These are phyloP conservation scores for Catocala nupta DNA, from an alignment of 2,888 invertebrate species.

Conservation along the genomic window DNA sequence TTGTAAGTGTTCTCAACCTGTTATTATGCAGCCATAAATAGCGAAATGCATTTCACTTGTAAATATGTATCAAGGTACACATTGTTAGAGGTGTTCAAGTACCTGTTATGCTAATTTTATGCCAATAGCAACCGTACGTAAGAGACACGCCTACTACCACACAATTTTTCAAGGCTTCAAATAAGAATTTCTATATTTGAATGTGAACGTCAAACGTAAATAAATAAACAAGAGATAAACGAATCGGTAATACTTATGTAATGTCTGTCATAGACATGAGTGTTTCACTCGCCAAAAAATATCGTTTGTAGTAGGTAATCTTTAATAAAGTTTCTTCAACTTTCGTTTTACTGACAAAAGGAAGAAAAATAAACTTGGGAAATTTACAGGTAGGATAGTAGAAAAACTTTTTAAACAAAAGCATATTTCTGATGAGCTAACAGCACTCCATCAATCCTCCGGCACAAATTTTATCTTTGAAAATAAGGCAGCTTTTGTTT, in stretches of 20 bases:
- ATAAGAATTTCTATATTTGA: not conserved
- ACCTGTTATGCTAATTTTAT: conserved; percentile 17
- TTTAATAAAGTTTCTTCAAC: too few relatives aligned
- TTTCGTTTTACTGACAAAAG: too few relatives aligned
- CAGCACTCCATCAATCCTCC: too few relatives aligned
- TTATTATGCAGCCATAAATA: conserved; percentile 62
- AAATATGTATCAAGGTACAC: conserved; percentile 44
- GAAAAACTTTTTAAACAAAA: too few relatives aligned
- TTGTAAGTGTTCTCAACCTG: conserved; percentile 51
- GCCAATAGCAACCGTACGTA: conserved; percentile 1
- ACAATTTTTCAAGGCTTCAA: not conserved
- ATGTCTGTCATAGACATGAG: not conserved
- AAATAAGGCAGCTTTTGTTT: too few relatives aligned
- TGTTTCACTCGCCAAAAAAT: not conserved
- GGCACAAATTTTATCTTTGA: too few relatives aligned
- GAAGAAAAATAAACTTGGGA: too few relatives aligned
- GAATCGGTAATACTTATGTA: not conserved
- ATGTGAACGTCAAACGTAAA: not conserved
- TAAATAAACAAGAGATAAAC: conserved; percentile 6
- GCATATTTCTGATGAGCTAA: too few relatives aligned
- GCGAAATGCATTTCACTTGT: conserved; percentile 47
- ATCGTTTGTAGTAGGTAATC: too few relatives aligned
- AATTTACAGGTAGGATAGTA: too few relatives aligned
- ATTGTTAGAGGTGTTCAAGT: conserved; percentile 29
- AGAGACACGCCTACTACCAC: not conserved